Conservation (phyloP, 2,888 invertebrate genomes). For the Drosophila anomalata region DNA sequence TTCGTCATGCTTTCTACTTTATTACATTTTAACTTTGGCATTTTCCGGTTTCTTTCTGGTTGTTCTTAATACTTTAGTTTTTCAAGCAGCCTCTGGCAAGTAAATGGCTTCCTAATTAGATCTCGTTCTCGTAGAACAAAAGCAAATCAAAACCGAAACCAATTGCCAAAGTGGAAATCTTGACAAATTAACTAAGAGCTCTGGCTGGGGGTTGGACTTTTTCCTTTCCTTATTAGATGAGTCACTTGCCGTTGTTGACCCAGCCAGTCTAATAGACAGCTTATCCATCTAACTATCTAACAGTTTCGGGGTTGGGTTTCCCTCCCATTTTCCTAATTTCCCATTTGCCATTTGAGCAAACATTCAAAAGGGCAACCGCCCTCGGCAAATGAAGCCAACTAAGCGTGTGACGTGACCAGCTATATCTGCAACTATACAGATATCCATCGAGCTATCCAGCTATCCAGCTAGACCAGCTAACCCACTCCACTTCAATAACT, state of each 20-base stretch:
- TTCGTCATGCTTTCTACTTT: conserved; percentile 72
- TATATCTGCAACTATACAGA: conserved; percentile 23
- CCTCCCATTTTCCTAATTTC: conserved; percentile 23
- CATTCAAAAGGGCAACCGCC: conserved; percentile 55
- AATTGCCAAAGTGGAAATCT: conserved; percentile 41
- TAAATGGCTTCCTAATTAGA: conserved; percentile 70
- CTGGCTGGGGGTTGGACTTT: background rate
- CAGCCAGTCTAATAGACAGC: conserved; percentile 27
- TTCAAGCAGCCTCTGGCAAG: conserved; percentile 19
- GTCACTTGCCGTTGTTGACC: conserved; percentile 34
- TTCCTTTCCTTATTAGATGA: conserved; percentile 41
- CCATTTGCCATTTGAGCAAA: conserved; percentile 63
- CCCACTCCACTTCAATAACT: conserved; percentile 27
- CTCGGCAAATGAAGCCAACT: conserved; percentile 68
- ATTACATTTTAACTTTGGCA: conserved; percentile 44
- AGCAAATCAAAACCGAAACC: conserved; percentile 21
- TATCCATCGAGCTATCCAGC: background rate
- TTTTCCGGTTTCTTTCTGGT: conserved; percentile 53
- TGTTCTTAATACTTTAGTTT: conserved; percentile 32
- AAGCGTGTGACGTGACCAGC: conserved; percentile 68
- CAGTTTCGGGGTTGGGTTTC: conserved; percentile 20
- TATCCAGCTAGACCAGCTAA: background rate
- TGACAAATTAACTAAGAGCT: conserved; percentile 56
- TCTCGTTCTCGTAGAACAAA: conserved; percentile 30
- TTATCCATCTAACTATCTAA: conserved; percentile 47